These are phyloP conservation scores for Xanthorhoe designata DNA, from an alignment of 2,888 invertebrate species.

Conservation along the genomic window DNA sequence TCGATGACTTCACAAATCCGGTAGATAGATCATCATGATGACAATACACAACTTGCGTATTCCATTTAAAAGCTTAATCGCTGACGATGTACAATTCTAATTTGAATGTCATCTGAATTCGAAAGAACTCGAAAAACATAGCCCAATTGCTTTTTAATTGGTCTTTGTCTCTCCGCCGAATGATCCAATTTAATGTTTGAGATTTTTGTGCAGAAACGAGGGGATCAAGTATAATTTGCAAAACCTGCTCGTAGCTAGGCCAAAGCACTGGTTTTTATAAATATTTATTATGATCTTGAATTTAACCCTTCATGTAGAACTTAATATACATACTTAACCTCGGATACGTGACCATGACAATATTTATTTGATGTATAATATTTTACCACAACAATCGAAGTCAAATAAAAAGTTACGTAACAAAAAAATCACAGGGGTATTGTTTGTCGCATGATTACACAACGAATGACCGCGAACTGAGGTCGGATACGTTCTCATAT, in stretches of 20 bases:
- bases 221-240: slow-evolving; percentile 6
- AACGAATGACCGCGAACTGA: slow-evolving; percentile 80
- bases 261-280: slow-evolving; percentile 6
- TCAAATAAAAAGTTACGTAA: slow-evolving; percentile 56
- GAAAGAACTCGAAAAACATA: slow-evolving; percentile 25
- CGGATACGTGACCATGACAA: slow-evolving; percentile 31
- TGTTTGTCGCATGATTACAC: slow-evolving; percentile 79
- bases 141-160: slow-evolving; percentile 39
- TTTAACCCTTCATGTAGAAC: slow-evolving; percentile 11
- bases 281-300: slow-evolving; percentile 16
- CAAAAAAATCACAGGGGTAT: slow-evolving; percentile 66
- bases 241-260: slow-evolving; percentile 14
- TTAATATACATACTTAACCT: slow-evolving; percentile 17
- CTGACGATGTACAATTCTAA: slow-evolving; percentile 20
- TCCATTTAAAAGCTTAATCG: slow-evolving; percentile 26
- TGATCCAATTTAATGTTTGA: slow-evolving; percentile 26
- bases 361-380: slow-evolving; percentile 25
- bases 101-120: slow-evolving; percentile 28
- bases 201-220: slow-evolving; percentile 19
- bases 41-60: slow-evolving; percentile 56
- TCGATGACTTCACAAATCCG: slow-evolving; percentile 72
- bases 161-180: slow-evolving; percentile 23
- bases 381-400: slow-evolving; percentile 59
- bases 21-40: slow-evolving; percentile 59
- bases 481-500: slow-evolving; percentile 84